Percentiles rank a stretch among this genome's conserved stretches.
Evolutionary conservation across 2,113 vertebrate species (phyloP).

Genomic region (Amphilophus citrinellus): DNA sequence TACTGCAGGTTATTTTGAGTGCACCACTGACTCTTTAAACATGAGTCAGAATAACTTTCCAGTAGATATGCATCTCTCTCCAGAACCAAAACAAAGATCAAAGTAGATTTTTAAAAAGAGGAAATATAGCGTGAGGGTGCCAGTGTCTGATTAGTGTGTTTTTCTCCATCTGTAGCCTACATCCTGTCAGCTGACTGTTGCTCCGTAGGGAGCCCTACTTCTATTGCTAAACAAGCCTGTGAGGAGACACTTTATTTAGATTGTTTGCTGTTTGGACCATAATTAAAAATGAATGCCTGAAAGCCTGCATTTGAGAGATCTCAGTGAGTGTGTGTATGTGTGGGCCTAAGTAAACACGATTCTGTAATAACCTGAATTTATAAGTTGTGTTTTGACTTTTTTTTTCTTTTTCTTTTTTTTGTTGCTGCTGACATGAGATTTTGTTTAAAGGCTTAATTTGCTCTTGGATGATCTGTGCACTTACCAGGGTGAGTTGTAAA

Average conservation of each 20-base stretch:
- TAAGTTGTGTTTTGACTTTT: neutral
- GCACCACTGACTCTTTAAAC: neutral
- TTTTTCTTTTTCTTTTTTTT: neutral
- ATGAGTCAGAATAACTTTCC: conserved; percentile 35
- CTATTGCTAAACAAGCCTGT: conserved; percentile 31
- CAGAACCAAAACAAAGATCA: conserved; percentile 20
- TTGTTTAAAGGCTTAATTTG: neutral
- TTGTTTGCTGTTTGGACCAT: conserved; percentile 38
- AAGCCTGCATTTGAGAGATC: conserved; percentile 1
- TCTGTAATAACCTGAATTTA: neutral
- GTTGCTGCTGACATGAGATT: neutral
- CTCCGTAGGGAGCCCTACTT: conserved; percentile 51
- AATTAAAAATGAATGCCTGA: conserved; percentile 16
- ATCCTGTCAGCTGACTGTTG: conserved; percentile 63
- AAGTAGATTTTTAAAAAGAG: neutral
- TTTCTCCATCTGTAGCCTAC: conserved; percentile 55
- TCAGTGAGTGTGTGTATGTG: neutral
- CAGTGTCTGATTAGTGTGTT: conserved; percentile 62
- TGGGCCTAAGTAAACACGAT: neutral
- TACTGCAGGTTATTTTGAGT: conserved; percentile 46
- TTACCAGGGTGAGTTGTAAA: neutral
- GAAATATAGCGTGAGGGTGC: conserved; percentile 6
- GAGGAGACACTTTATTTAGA: conserved; percentile 39
- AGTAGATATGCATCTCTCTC: conserved; percentile 2
- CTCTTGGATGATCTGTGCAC: neutral